phyloP scores from a whole-genome alignment of 2,888 invertebrate species.

The Pimpla rufipes region DNA sequence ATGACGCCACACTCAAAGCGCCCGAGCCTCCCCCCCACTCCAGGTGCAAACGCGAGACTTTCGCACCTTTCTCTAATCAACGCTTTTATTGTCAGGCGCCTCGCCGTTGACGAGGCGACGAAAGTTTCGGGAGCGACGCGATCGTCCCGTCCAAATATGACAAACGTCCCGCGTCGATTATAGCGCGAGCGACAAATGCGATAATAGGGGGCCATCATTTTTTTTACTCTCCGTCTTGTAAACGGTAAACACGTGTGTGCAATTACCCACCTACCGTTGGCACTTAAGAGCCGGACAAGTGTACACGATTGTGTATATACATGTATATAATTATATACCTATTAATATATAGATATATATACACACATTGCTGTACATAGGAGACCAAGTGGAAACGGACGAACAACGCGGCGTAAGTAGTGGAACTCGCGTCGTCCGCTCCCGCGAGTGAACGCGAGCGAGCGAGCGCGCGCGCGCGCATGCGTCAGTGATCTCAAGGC shows the following conservation, averaged over 20 bases:
- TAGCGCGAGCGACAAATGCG: slow-evolving; percentile 18
- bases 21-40: background rate
- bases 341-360: no score
- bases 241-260: slow-evolving; percentile 39
- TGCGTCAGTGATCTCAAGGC: slow-evolving; percentile 84
- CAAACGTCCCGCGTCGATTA: no score
- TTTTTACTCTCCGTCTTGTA: background rate
- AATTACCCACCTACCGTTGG: slow-evolving; percentile 66
- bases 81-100: background rate
- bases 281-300: slow-evolving; percentile 64
- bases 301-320: slow-evolving; percentile 34
- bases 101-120: background rate
- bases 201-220: slow-evolving; percentile 30
- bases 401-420: slow-evolving; percentile 64
- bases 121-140: no score
- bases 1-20: slow-evolving; percentile 3
- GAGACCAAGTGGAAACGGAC: slow-evolving; percentile 29
- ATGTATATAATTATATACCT: no score
- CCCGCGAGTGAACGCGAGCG: slow-evolving; percentile 69
- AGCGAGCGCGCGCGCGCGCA: slow-evolving; percentile 75
- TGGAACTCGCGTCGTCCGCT: slow-evolving; percentile 56
- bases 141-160: no score
- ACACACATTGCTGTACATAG: background rate
- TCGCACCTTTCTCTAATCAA: slow-evolving; percentile 52
- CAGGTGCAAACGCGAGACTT: slow-evolving; percentile 25